phyloP scores from a whole-genome alignment of 2,888 invertebrate species.

The Philhelius pedissequus region DNA sequence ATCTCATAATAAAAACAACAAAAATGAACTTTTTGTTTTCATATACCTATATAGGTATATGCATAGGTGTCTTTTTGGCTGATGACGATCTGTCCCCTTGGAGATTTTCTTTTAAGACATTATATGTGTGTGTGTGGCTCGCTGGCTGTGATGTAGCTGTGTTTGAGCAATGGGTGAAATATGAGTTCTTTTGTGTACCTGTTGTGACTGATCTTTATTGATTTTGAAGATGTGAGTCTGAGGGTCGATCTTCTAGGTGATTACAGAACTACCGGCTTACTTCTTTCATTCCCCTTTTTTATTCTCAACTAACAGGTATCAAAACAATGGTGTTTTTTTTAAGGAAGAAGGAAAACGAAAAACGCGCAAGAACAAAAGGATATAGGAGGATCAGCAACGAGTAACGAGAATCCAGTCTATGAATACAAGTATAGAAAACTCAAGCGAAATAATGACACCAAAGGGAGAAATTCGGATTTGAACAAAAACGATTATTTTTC shows the following conservation, averaged over 20 bases:
- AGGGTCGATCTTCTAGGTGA: slow-evolving; percentile 34
- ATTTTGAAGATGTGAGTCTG: slow-evolving; percentile 14
- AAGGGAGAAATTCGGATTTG: slow-evolving; percentile 17
- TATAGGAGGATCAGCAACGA: neutral
- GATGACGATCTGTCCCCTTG: neutral
- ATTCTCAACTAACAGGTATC: slow-evolving; percentile 40
- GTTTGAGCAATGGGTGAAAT: slow-evolving; percentile 37
- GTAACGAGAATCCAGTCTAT: neutral
- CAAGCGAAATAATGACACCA: neutral
- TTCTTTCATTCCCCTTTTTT: slow-evolving; percentile 36
- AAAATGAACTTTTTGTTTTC: neutral
- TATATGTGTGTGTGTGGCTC: neutral
- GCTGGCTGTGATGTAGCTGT: too few species aligned
- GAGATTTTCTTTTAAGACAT: neutral
- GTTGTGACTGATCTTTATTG: slow-evolving; percentile 55
- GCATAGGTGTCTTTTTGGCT: neutral
- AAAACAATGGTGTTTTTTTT: slow-evolving; percentile 24
- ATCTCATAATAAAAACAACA: neutral
- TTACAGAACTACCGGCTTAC: slow-evolving; percentile 55
- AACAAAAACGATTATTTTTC: slow-evolving; percentile 21
- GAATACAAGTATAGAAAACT: neutral
- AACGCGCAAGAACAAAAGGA: slow-evolving; percentile 46
- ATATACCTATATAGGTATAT: too few species aligned
- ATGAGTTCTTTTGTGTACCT: slow-evolving; percentile 58
- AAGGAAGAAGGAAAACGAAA: slow-evolving; percentile 1